A percentile compares a stretch with the other conserved stretches of the same genome.
Conservation (phyloP, 2,797 vertebrate species). For the Kryptolebias ocellatus region DNA sequence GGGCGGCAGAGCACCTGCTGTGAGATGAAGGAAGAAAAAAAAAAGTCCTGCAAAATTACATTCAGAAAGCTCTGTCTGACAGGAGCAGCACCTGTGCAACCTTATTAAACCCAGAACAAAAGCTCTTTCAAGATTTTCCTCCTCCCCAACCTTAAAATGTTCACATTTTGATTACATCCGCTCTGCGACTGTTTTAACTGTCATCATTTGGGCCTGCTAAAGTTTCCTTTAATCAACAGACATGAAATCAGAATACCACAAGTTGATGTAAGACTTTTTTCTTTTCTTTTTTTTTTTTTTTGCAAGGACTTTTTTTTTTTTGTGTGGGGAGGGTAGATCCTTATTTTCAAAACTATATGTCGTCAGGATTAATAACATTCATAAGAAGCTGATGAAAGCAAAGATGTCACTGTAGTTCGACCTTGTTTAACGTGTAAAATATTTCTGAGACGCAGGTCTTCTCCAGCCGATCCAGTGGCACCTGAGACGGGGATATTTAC, state of each 20-base stretch:
- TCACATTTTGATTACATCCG: background rate
- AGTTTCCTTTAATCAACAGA: background rate
- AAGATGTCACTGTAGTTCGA: no score
- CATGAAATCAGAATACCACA: background rate
- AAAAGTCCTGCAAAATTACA: conserved; percentile 12
- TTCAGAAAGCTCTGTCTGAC: conserved; percentile 1
- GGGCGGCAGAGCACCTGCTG: conserved; percentile 41
- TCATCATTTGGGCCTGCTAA: background rate
- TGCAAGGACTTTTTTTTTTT: no score
- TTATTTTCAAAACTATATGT: no score
- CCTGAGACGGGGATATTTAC: conserved; percentile 68
- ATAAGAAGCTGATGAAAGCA: no score
- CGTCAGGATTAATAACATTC: no score
- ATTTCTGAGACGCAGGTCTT: background rate
- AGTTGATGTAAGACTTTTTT: background rate
- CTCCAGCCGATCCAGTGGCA: conserved; percentile 62
- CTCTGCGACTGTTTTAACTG: background rate
- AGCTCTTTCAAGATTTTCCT: background rate
- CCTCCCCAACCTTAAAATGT: background rate
- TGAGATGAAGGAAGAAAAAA: conserved; percentile 18
- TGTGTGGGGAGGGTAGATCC: no score
- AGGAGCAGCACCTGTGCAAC: conserved; percentile 10
- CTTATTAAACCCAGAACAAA: background rate
- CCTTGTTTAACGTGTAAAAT: no score
- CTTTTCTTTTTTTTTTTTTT: no score